Conservation (phyloP, 2,113 vertebrate species). For the Cyanoderma ruficeps region DNA sequence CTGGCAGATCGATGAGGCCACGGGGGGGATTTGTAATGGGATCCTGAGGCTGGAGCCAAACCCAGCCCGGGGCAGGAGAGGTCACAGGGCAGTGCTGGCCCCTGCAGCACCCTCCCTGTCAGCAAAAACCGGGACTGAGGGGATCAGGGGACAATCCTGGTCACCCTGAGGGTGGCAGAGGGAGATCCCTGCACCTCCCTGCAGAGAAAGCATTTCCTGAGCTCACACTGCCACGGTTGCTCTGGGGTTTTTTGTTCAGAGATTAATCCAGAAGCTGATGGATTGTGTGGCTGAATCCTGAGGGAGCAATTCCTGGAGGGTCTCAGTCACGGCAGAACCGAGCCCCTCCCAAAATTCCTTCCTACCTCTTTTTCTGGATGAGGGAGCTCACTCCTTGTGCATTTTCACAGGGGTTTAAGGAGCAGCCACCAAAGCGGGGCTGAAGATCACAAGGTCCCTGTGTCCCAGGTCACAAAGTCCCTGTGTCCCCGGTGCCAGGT, state of each 20-base stretch:
- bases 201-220: not conserved
- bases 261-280: not conserved
- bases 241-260: not conserved
- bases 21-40: constrained; percentile 22
- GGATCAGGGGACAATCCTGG: not conserved
- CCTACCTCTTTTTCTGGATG: no score
- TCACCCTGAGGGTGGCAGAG: not conserved
- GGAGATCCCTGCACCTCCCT: not conserved
- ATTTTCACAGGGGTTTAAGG: no score
- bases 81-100: not conserved
- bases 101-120: not conserved
- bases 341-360: not conserved
- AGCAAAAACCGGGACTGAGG: not conserved
- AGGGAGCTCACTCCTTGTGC: no score
- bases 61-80: not conserved
- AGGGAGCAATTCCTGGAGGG: not conserved
- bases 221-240: not conserved
- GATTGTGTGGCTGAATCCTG: not conserved
- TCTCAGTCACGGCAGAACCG: accelerated
- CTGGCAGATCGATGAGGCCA: not conserved
- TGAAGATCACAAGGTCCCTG: no score
- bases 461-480: no score
- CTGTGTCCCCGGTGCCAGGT: no score
- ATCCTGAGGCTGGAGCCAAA: not conserved
- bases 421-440: no score